These are phyloP conservation scores for Crotalus tigris DNA, from an alignment of 2,113 vertebrate species.

Conservation along the genomic window DNA sequence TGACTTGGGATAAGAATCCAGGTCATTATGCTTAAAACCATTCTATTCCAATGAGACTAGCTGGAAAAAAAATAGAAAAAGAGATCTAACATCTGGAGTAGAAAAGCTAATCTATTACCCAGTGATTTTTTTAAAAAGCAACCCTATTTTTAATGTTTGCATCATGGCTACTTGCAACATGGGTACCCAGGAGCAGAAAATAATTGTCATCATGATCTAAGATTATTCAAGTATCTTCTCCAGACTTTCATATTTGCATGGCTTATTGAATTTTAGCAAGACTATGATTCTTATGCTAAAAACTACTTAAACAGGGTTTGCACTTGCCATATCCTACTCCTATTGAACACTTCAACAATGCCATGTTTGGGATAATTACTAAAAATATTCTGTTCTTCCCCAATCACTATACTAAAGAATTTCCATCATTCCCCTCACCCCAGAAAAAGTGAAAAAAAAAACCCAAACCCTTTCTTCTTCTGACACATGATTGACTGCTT, in stretches of 20 bases:
- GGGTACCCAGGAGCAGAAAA: background rate
- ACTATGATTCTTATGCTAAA: background rate
- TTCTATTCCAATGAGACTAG: background rate
- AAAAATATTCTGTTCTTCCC: background rate
- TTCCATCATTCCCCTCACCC: background rate
- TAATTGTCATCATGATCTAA: background rate
- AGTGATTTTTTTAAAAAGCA: background rate
- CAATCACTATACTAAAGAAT: background rate
- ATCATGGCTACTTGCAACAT: background rate
- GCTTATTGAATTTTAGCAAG: background rate
- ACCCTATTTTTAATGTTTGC: background rate
- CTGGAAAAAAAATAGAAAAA: background rate
- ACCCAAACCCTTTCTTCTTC: background rate
- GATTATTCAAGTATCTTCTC: background rate
- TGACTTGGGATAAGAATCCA: background rate
- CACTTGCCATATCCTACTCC: background rate
- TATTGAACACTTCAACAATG: background rate
- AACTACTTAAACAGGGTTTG: background rate
- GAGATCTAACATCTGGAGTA: background rate
- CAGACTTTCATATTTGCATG: background rate
- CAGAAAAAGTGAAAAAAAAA: background rate
- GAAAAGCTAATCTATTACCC: background rate
- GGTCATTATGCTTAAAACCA: background rate
- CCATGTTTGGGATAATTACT: background rate
- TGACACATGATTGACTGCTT: background rate